A percentile compares a stretch with the other conserved stretches of the same genome.
Conservation (phyloP, 2,113 vertebrate genomes). For the Notarius quadriscutis region DNA sequence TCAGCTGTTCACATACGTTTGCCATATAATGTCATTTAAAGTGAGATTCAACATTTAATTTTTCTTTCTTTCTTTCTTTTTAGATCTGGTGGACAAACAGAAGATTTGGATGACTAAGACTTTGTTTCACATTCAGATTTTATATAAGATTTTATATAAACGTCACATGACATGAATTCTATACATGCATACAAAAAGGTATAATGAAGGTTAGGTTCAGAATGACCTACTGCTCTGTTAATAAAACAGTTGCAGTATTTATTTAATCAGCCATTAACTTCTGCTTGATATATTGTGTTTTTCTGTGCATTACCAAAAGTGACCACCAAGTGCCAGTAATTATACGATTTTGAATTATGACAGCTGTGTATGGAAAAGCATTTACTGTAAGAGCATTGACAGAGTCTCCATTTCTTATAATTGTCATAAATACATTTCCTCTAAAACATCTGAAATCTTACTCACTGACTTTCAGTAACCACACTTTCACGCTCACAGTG, state of each 20-base stretch:
- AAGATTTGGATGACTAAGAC: background rate
- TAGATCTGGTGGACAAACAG: background rate
- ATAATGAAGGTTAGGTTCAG: background rate
- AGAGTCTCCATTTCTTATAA: background rate
- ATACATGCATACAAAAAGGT: background rate
- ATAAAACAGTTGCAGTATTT: background rate
- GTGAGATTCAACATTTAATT: background rate
- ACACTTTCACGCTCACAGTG: background rate
- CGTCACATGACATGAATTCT: background rate
- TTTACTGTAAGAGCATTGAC: background rate
- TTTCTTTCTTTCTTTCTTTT: background rate
- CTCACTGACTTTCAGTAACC: background rate
- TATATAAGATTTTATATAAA: background rate
- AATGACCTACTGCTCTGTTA: background rate
- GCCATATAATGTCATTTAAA: background rate
- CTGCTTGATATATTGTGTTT: background rate
- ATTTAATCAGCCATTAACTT: background rate
- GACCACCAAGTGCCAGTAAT: conserved; percentile 24
- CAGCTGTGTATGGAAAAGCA: background rate
- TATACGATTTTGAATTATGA: background rate
- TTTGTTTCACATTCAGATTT: background rate
- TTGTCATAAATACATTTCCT: background rate
- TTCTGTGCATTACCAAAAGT: background rate
- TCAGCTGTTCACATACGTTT: background rate
- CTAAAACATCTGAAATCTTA: background rate